phyloP scores from a whole-genome alignment of 2,888 invertebrate species.

The Octonoba sinensis region DNA sequence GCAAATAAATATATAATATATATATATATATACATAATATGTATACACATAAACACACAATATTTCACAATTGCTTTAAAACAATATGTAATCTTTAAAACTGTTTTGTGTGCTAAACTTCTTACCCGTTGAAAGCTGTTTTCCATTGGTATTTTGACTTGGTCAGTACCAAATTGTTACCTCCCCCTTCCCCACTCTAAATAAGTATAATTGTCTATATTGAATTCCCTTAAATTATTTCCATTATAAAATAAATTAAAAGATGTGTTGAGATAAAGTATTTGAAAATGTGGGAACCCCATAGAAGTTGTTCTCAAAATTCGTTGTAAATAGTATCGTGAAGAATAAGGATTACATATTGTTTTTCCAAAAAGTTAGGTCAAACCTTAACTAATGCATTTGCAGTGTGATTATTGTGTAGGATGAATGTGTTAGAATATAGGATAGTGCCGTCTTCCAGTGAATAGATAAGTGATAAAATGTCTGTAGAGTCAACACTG shows the following conservation, averaged over 20 bases:
- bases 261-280: no score
- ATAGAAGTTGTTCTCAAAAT: not conserved
- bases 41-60: slow-evolving; percentile 35
- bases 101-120: no score
- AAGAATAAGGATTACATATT: slow-evolving; percentile 29
- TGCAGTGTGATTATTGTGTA: slow-evolving; percentile 63
- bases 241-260: no score
- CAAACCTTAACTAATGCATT: slow-evolving; percentile 58
- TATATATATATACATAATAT: slow-evolving; percentile 43
- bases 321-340: not conserved
- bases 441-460: slow-evolving; percentile 64
- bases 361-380: slow-evolving; percentile 40
- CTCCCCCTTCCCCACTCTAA: no score
- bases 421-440: slow-evolving; percentile 62
- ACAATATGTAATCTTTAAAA: slow-evolving; percentile 16
- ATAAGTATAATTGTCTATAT: no score
- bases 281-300: no score
- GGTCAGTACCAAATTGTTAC: no score
- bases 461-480: slow-evolving; percentile 63
- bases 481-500: slow-evolving; percentile 63
- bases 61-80: slow-evolving; percentile 42
- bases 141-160: no score
- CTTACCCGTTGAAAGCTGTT: no score
- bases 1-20: slow-evolving; percentile 58
- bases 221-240: no score